phyloP scores from a whole-genome alignment of 2,888 invertebrate genomes.

The Stenoptilia bipunctidactyla region DNA sequence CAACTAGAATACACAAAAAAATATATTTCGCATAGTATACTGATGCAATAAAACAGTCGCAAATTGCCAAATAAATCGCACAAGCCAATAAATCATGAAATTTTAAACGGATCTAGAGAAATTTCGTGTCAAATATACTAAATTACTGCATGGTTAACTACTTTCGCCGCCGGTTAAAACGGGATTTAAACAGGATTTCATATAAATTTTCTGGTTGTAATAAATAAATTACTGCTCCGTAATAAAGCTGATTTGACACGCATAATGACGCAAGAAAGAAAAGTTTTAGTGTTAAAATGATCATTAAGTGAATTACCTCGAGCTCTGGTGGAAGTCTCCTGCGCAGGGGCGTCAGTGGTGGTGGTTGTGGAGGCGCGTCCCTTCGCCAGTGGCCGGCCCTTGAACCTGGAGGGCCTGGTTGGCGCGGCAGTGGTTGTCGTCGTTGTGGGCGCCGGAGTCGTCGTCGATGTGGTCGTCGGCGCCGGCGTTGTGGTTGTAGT shows the following conservation, averaged over 20 bases:
- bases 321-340: constrained; percentile 54
- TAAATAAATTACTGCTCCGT: no score
- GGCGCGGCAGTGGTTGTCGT: constrained; percentile 49
- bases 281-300: background rate
- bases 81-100: no score
- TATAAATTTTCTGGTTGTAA: no score
- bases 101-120: no score
- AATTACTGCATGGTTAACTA: background rate
- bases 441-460: constrained; percentile 62
- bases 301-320: constrained; percentile 35
- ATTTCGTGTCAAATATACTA: no score
- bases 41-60: no score
- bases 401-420: constrained; percentile 58
- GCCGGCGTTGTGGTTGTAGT: constrained; percentile 70
- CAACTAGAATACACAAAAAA: no score
- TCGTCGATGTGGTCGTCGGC: constrained; percentile 70
- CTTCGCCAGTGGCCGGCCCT: constrained; percentile 50
- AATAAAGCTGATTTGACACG: no score
- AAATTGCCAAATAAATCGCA: no score
- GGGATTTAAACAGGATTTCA: background rate
- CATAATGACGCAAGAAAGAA: background rate
- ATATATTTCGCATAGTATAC: no score
- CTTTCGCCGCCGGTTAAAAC: background rate
- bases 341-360: constrained; percentile 51
- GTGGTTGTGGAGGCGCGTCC: constrained; percentile 47